Percentiles rank a stretch among this genome's conserved stretches.
These are phyloP conservation scores for Drosophila littoralis DNA, from an alignment of 1,140 invertebrate genomes.

Conservation along the genomic window DNA sequence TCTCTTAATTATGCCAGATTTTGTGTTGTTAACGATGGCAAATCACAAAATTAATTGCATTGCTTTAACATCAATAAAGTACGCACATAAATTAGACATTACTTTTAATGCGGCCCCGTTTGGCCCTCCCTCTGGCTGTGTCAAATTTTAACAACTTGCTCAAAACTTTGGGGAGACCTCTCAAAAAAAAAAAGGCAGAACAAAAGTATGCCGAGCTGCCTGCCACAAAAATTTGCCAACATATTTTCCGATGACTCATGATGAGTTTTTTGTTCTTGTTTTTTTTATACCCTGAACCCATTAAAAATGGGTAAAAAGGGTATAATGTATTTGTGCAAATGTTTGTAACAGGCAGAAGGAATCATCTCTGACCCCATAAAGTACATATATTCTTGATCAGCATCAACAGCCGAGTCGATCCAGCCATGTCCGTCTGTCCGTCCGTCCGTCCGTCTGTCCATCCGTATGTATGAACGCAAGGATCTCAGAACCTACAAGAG, in stretches of 20 bases:
- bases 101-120: constrained; percentile 13
- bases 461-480: too few relatives aligned
- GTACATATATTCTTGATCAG: too few relatives aligned
- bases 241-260: constrained; percentile 62
- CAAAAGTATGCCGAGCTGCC: neutral
- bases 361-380: too few relatives aligned
- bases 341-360: too few relatives aligned
- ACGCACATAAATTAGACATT: constrained; percentile 23
- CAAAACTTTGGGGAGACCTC: constrained; percentile 33
- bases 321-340: too few relatives aligned
- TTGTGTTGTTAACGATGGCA: neutral
- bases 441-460: too few relatives aligned
- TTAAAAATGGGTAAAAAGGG: too few relatives aligned
- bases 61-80: constrained; percentile 7
- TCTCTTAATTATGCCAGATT: neutral
- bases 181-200: constrained; percentile 16
- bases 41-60: constrained; percentile 26
- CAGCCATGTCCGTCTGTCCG: too few relatives aligned
- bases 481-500: too few relatives aligned
- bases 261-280: constrained; percentile 25
- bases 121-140: neutral
- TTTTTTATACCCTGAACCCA: too few relatives aligned
- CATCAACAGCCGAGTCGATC: too few relatives aligned
- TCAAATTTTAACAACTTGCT: constrained; percentile 20
- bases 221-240: constrained; percentile 31